These are phyloP conservation scores for Chaetura pelagica DNA, from an alignment of 2,113 vertebrate species.

Conservation along the genomic window DNA sequence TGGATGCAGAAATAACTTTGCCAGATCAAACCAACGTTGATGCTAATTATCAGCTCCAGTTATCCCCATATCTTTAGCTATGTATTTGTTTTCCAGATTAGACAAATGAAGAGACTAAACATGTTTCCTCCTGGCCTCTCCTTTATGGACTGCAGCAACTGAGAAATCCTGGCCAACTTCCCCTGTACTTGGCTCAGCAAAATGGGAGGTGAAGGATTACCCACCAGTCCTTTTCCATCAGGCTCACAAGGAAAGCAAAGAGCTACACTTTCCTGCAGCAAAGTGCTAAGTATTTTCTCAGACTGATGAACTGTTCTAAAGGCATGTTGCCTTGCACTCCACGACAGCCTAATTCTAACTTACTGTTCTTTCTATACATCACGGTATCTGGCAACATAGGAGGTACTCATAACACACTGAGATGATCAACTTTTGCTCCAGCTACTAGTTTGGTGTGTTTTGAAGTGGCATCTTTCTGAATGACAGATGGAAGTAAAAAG, in stretches of 20 bases:
- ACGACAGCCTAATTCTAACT: neutral
- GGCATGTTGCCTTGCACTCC: neutral
- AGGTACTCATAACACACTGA: neutral
- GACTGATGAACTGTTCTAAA: slow-evolving; percentile 1
- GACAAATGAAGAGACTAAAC: neutral
- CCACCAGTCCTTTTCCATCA: neutral
- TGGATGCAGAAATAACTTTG: neutral
- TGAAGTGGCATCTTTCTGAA: neutral
- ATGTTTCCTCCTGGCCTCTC: neutral
- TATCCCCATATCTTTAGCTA: neutral
- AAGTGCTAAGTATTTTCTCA: slow-evolving; percentile 28
- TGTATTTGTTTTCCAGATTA: neutral
- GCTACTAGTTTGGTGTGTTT: neutral
- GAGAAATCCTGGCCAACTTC: slow-evolving; percentile 3
- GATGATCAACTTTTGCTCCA: neutral
- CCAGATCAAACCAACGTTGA: neutral
- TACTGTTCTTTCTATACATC: neutral
- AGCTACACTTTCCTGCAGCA: neutral
- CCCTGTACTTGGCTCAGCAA: neutral
- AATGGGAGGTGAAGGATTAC: slow-evolving; percentile 11
- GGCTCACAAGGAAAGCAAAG: neutral
- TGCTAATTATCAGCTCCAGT: neutral
- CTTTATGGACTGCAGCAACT: neutral
- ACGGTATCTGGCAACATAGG: neutral
- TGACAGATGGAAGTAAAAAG: neutral